Base-by-base conservation (phyloP, 2,113 vertebrate species). In the Ammodytes dubius region DNA sequence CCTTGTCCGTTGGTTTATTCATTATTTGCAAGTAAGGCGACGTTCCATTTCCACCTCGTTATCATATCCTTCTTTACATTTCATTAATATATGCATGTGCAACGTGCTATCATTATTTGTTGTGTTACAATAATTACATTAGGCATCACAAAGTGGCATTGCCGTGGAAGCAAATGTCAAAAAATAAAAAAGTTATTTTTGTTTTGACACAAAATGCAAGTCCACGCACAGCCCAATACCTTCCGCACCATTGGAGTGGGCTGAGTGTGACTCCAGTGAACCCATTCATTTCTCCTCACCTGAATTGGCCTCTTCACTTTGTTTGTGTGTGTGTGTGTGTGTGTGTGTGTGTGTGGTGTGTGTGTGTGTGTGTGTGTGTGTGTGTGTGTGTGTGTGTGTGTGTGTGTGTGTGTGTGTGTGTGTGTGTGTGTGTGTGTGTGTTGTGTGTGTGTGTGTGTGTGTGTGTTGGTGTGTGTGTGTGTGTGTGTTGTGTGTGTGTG, bases 361-460 rank as follows among this genome's bases (percentile, higher is more conserved):
- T 27, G 27, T 27, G 27, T 27, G 27, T 27, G 27, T 27, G 27
- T 27, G 27, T 27, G 27, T 27, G 27, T 27, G 27, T 27, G 27
- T 27, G 27, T 27, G 27, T 27, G 27, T 27, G 27, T 79, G 67
- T 45, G 53, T 42, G 59, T 14, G 72, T 74, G 8, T 75, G 43
- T 74, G 59, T 79, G 67, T 45, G 53, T 42, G 59, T 14, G 72
- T 74, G 8, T 75, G 43, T 74, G 59, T 79, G 67, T 45, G 53
- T 42, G 59, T 14, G 72, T 74, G 8, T 75, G 43, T 74, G 59
- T 79, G 67, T n/a, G n/a, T 74, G 8, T 75, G 43, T 74, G 59
- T 79, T n/a, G 67, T 45, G 53, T 27, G 27, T 27, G 27, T 27
- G 27, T 27, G 27, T 27, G 27, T 27, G 27, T 27, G 27, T 27